Evolutionary conservation across 2,797 vertebrate genomes (phyloP).

Genomic region (Sarcophilus harrisii): DNA sequence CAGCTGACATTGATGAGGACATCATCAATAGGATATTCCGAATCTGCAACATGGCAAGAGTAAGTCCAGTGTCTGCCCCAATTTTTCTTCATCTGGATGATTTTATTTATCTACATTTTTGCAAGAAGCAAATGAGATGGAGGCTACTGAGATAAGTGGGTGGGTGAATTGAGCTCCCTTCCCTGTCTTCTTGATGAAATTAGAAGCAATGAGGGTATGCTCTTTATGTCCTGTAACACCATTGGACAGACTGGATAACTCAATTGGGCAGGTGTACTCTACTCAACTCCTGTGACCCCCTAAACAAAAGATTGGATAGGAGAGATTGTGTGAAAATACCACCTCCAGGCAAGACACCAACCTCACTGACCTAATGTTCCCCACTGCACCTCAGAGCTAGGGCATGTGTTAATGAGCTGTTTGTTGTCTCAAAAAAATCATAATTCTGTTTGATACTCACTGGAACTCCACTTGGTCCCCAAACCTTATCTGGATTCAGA

Average conservation of each 20-base stretch:
- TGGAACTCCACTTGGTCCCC: neutral
- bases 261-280: neutral
- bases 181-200: neutral
- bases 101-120: neutral
- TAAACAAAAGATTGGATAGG: neutral
- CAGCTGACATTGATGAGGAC: conserved; percentile 97
- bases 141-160: conserved; percentile 29
- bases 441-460: neutral
- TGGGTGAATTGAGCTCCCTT: neutral
- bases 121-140: neutral
- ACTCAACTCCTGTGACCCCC: neutral
- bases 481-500: neutral
- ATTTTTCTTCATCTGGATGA: neutral
- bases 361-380: neutral
- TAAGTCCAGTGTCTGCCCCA: conserved; percentile 69
- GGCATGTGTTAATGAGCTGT: neutral
- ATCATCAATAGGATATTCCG: conserved; percentile 98
- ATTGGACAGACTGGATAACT: neutral
- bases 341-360: neutral
- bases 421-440: neutral
- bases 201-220: neutral
- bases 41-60: conserved; percentile 99
- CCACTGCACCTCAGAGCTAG: neutral
- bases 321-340: neutral
- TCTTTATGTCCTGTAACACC: neutral